Base-by-base conservation (phyloP, 2,113 vertebrate genomes). In the Platycercus adscitus region DNA sequence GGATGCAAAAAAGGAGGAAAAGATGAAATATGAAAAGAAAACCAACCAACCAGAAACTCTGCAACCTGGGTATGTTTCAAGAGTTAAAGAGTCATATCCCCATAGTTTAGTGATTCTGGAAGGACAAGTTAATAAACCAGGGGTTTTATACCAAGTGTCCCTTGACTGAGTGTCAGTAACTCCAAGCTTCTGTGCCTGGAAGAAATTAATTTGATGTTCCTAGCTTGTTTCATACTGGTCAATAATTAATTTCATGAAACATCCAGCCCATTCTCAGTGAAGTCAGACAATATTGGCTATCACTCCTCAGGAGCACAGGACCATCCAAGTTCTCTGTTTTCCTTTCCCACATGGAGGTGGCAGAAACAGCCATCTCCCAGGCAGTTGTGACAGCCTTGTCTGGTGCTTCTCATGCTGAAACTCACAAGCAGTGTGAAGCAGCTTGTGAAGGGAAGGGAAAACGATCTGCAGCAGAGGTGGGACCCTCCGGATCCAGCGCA, bases 121-220 rank as follows among this genome's bases (percentile, higher is more conserved):
- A 92, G 24, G 6, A 8, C 56, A 89, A 81, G 21, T 61, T 81
- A 76, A 91, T 76, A 93, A 93, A 63, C 39, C 24, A 88, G 68
- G 7, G 7, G n/a, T 82, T 91, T 93, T 89, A 43, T 47, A 82
- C 37, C 33, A 72, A 89, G 33, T 47, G 50, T 77, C 56, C 41
- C 29, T 76, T 71, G 64, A 70, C 31, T 47, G 31, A 73, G 12
- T 83, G 65, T 75, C 55, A 65, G 21, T 17, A 88, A 50, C 61
- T 81, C 63, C 61, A 82, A 76, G 41, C 49, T 83, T 80, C 17
- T 91, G 61, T 88, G 75, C 52, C 37, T 85, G 63, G 60, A 47
- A 86, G 86, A 97, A 88, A 91, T 93, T 84, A 86, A 93, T 92
- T 70, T 50, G 60, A 76, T 39, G 33, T 15, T 66, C 52, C 73